Conservation (phyloP, 2,888 invertebrate species). For the Ceraclea dissimilis region DNA sequence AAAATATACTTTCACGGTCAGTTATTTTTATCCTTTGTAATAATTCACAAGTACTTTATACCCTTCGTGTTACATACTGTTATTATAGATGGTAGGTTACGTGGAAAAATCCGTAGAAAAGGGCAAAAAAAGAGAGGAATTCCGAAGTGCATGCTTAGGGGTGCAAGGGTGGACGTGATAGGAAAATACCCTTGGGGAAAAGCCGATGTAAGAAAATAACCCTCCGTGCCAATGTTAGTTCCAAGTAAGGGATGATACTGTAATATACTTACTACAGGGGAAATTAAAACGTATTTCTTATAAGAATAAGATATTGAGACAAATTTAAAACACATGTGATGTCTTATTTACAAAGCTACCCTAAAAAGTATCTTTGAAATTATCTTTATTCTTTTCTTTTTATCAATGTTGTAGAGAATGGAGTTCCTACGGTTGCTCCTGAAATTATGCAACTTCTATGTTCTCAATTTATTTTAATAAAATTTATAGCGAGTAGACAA, state of each 20-base stretch:
- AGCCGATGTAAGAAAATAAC: conserved; percentile 9
- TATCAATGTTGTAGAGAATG: too few relatives aligned
- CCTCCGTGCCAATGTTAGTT: conserved; percentile 13
- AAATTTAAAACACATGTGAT: too few relatives aligned
- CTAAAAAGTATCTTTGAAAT: too few relatives aligned
- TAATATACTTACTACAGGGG: too few relatives aligned
- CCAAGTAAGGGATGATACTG: neutral
- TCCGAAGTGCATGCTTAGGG: conserved; percentile 7
- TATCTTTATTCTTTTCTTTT: too few relatives aligned
- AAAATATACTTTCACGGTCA: conserved; percentile 21
- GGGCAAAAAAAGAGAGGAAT: conserved; percentile 8
- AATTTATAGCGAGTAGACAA: too few relatives aligned
- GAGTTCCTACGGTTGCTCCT: too few relatives aligned
- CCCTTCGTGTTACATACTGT: conserved; percentile 1
- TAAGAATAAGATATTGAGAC: neutral
- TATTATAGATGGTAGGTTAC: conserved; percentile 4
- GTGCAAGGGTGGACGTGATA: conserved; percentile 4
- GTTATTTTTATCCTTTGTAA: conserved; percentile 18
- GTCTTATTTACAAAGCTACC: too few relatives aligned
- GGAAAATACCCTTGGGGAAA: conserved; percentile 3
- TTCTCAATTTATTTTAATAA: too few relatives aligned
- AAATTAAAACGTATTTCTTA: neutral
- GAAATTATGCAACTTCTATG: too few relatives aligned
- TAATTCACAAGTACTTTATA: conserved; percentile 20
- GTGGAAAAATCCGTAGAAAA: conserved; percentile 7